Evolutionary conservation across 30 jellyfish, hydroid and myxozoan genomes (phyloP), one percentile per base, ranked within the genome.

Genomic region (Aurelia sp.): DNA sequence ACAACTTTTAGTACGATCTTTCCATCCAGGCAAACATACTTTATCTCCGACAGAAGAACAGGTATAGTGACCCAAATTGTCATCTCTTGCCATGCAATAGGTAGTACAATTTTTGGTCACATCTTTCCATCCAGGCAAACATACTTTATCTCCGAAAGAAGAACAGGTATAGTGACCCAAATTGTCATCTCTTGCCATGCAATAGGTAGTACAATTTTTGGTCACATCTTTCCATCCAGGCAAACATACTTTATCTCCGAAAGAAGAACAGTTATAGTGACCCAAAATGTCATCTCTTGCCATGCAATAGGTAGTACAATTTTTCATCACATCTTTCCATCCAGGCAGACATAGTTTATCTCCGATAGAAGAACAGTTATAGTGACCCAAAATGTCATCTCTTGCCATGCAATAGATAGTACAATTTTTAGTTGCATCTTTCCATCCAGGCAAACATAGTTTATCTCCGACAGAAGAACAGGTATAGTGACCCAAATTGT

Each of bases 91-190:
- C 33, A 27, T 1, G 33, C 33, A 27, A 27, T 27, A 27, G 33
- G 33, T 53, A 40, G 92, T 89, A 82, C 97, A 89, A 31, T 80
- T 81, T 20, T 60, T 50, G 1, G 65, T 22, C 27, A 58, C 74
- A 73, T 73, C 74, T n/a, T 31, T 20, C 97, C 97, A 89, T 16
- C 97, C 97, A 3, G 69, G 72, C 13, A 89, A 37, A 37, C 50
- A 37, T 37, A 37, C 0, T 37, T 37, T 37, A 37, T 37, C 50
- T 37, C 50, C 50, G 7, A 7, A 0, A 37, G 50, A 37, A 37
- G 50, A 21, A 22, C 97, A 89, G 12, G 61, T 79, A 62, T 23
- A 89, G 66, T 89, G 97, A 4, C 97, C 97, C 13, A 55, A 13
- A 5, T 71, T 41, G 71, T 89, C 92, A 50, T 89, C 61, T 37